Conservation (phyloP, 1,140 invertebrate genomes). For the Bombus impatiens region DNA sequence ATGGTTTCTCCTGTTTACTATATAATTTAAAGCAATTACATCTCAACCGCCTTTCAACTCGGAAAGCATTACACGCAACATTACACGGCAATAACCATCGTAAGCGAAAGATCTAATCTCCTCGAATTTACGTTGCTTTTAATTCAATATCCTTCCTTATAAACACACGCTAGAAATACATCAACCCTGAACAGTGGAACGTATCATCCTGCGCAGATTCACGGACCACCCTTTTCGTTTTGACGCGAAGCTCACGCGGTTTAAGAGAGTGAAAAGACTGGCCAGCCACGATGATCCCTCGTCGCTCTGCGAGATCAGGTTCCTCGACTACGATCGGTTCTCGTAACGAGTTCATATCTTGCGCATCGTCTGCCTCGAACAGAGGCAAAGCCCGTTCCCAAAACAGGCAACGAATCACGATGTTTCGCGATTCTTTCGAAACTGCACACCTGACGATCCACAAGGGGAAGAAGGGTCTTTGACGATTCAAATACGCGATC, state of each 20-base stretch:
- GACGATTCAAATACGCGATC: conserved; percentile 7
- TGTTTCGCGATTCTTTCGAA: conserved; percentile 15
- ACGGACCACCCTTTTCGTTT: not conserved
- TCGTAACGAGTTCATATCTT: conserved; percentile 77
- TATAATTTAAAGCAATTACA: not conserved
- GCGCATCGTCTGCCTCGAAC: conserved; percentile 77
- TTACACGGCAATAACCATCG: not conserved
- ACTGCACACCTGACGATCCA: conserved; percentile 43
- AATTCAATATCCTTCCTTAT: not conserved
- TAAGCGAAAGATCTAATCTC: not conserved
- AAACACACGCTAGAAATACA: too few relatives aligned
- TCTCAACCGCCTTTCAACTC: not conserved
- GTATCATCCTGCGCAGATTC: not conserved
- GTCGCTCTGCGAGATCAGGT: conserved; percentile 58
- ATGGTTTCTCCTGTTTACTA: not conserved
- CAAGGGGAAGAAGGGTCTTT: conserved; percentile 49
- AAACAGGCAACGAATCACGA: not conserved
- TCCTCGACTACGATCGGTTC: conserved; percentile 57
- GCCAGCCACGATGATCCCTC: conserved; percentile 31
- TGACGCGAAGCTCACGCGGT: not conserved
- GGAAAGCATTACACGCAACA: not conserved
- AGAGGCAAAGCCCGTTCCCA: conserved; percentile 48
- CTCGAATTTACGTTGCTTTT: not conserved
- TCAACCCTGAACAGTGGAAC: not conserved
- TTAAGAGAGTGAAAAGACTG: not conserved